Evolutionary conservation across 2,888 invertebrate species (phyloP).

Genomic region (Pseudococcus jackbeardsleyi): DNA sequence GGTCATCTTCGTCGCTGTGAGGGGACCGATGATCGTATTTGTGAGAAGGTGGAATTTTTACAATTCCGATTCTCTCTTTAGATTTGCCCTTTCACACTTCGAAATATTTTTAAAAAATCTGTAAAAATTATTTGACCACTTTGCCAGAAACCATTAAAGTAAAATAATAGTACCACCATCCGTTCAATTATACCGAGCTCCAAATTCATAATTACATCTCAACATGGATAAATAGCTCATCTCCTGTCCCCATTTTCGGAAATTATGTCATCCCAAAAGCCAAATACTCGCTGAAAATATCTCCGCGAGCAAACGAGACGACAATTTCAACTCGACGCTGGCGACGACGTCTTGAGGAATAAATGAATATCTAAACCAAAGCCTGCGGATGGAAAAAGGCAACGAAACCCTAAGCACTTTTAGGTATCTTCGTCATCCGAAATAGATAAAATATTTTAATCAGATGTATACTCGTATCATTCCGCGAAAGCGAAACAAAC

Average conservation of each 20-base stretch:
- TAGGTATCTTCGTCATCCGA: neutral
- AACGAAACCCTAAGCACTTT: neutral
- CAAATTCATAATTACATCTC: too few species aligned
- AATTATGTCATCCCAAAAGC: neutral
- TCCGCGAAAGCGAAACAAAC: neutral
- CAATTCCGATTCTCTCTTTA: too few species aligned
- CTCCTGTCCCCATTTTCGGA: neutral
- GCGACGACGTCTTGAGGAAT: neutral
- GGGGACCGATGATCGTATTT: too few species aligned
- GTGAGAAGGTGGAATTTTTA: too few species aligned
- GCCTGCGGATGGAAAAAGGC: neutral
- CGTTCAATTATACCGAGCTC: too few species aligned
- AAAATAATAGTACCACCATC: too few species aligned
- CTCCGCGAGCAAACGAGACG: neutral
- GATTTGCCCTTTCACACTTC: too few species aligned
- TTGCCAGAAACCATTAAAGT: too few species aligned
- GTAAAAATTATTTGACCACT: too few species aligned
- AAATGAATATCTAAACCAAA: conserved; percentile 6
- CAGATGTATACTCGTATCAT: neutral
- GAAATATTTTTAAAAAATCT: too few species aligned
- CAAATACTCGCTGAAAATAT: neutral
- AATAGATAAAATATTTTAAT: conserved; percentile 6
- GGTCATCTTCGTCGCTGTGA: too few species aligned
- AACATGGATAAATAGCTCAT: too few species aligned
- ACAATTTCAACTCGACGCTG: neutral